Evolutionary conservation across 1,140 invertebrate genomes (phyloP), one percentile per base, ranked within the genome.

Genomic region (Pseudomyrmex gracilis): DNA sequence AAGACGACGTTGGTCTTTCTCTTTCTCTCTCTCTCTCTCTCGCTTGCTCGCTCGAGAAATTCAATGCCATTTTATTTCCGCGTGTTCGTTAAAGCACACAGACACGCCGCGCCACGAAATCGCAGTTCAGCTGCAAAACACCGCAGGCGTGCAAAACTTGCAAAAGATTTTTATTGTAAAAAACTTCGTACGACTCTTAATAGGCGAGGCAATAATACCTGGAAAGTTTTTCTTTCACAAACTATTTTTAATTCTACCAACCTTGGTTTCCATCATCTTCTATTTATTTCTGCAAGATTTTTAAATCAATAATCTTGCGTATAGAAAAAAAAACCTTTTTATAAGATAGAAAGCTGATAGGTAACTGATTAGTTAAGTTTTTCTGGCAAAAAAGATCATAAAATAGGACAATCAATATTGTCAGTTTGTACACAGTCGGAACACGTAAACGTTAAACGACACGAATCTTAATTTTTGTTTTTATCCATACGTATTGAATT

Each of bases 41-140:
- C 10, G 45, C 22, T 20, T 15, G 24, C 20, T 71, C 20, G 45
- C 43, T 15, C 64, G 66, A 20, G 66, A 71, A 49, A 67, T 67
- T 71, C 76, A 49, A 80, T 71, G 66, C 53, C 53, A 15, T 70
- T 13, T 66, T 49, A 53, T 57, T 80, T 17, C 53, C 43, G 34
- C 17, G 60, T 22, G 61, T 77, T 77, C 49, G 76, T 67, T 77
- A 68, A 77, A 80, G 12, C 66, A 17, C 22, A 47, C 66, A n/a
- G 20, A 43, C 43, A 49, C 49, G 24, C 63, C 15, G 63, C 68
- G 64, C 76, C 51, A 2, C 17, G 76, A 57, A 71, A 80, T 70
- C 64, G 47, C 51, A 5, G 34, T 55, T 49, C 34, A 49, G 76
- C 20, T 58, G 53, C 7, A 13, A 8, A 43, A 67, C 15, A 55